A percentile compares a stretch with the other conserved stretches of the same genome.
Evolutionary conservation across 1,140 invertebrate genomes (phyloP).

Genomic region (Panonychus citri): DNA sequence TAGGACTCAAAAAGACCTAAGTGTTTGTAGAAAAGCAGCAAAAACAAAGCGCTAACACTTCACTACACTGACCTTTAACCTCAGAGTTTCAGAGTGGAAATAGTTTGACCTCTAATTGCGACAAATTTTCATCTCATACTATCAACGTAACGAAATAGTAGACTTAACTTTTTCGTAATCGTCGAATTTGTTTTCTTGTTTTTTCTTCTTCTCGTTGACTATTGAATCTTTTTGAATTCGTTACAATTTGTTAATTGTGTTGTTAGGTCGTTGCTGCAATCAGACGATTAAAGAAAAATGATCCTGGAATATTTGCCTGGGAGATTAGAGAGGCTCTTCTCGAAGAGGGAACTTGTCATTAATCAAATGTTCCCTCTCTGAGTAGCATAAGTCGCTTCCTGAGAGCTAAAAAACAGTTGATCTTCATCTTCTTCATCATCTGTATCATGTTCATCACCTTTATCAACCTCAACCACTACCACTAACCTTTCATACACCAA

Average conservation of each 20-base stretch:
- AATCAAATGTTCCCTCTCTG: constrained; percentile 81
- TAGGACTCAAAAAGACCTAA: too few relatives aligned
- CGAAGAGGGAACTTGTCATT: constrained; percentile 71
- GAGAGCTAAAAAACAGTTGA: not conserved
- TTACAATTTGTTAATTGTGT: constrained; percentile 1
- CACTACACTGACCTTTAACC: not conserved
- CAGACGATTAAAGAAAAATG: constrained; percentile 76
- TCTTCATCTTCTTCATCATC: not conserved
- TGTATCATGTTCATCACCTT: not conserved
- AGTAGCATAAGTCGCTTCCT: constrained; percentile 39
- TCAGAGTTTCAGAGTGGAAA: not conserved
- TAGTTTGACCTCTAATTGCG: too few relatives aligned
- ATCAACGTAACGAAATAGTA: too few relatives aligned
- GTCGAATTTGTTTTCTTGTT: not conserved
- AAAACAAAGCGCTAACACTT: too few relatives aligned
- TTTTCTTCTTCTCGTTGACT: not conserved
- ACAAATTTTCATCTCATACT: too few relatives aligned
- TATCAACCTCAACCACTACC: not conserved
- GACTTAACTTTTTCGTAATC: not conserved
- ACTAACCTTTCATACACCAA: not conserved
- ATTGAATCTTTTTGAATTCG: not conserved
- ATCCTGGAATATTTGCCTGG: constrained; percentile 79
- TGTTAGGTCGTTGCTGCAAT: constrained; percentile 68
- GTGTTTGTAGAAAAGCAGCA: too few relatives aligned
- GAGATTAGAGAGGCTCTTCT: constrained; percentile 75